Percentiles rank a stretch among this genome's conserved stretches.
phyloP scores from a whole-genome alignment of 2,797 vertebrate genomes.

The Astyanax mexicanus region DNA sequence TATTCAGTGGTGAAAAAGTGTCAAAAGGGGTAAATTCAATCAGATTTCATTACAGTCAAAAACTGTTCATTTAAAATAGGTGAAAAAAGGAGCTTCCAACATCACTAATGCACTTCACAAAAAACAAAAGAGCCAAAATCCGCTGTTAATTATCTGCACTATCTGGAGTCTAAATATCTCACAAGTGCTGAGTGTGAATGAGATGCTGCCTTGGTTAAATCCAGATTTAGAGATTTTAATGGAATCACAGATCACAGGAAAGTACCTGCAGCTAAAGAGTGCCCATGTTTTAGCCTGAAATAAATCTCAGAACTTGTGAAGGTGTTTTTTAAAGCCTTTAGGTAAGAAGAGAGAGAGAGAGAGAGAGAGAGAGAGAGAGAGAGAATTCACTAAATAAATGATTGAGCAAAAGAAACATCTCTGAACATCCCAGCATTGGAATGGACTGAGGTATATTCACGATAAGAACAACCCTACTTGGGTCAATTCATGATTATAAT shows the following conservation, averaged over 20 bases:
- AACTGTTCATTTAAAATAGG: too few species aligned
- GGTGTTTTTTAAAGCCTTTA: slow-evolving; percentile 3
- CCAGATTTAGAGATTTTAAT: slow-evolving; percentile 7
- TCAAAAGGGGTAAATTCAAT: too few species aligned
- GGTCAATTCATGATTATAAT: too few species aligned
- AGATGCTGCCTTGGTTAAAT: neutral
- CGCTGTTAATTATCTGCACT: slow-evolving; percentile 16
- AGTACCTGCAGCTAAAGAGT: neutral
- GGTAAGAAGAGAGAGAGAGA: neutral
- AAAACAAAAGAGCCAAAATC: too few species aligned
- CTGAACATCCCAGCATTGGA: slow-evolving; percentile 25
- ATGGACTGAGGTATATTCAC: too few species aligned
- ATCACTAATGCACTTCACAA: neutral
- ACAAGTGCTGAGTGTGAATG: neutral
- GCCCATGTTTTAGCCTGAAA: slow-evolving; percentile 20
- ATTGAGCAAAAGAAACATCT: slow-evolving; percentile 22
- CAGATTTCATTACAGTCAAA: too few species aligned
- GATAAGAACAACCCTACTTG: too few species aligned
- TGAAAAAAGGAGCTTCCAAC: neutral
- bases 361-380: neutral
- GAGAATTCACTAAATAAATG: slow-evolving; percentile 11
- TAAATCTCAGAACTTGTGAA: slow-evolving; percentile 23
- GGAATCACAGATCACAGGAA: slow-evolving; percentile 19
- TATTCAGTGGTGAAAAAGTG: too few species aligned
- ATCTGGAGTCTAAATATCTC: slow-evolving; percentile 3